Conservation (phyloP, 2,797 vertebrate species). For the Ataeniobius toweri region DNA sequence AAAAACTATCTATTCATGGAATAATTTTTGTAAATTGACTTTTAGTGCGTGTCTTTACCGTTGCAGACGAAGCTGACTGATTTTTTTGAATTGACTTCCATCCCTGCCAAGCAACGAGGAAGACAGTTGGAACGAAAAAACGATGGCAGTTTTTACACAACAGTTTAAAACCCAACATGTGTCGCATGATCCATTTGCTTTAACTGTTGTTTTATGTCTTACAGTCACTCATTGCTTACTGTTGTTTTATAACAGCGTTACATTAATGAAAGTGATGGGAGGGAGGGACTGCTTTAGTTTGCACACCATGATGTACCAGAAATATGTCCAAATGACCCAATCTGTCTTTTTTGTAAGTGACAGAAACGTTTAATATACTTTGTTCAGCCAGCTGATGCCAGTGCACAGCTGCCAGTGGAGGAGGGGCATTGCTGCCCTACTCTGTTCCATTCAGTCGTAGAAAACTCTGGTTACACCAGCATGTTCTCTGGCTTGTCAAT, state of each 20-base stretch:
- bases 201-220: not conserved
- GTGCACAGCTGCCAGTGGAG: not conserved
- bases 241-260: not conserved
- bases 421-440: not conserved
- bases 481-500: not conserved
- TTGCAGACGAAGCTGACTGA: not conserved
- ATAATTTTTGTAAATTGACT: conserved; percentile 32
- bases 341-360: not conserved
- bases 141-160: not conserved
- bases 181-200: not conserved
- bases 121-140: conserved; percentile 9
- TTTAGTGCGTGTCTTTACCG: conserved; percentile 23
- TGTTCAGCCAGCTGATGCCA: conserved; percentile 1
- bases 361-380: not conserved
- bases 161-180: not conserved
- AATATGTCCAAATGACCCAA: not conserved
- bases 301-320: not conserved
- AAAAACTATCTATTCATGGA: conserved; percentile 30
- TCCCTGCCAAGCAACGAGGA: conserved; percentile 28
- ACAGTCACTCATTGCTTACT: not conserved
- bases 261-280: not conserved
- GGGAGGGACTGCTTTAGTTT: not conserved
- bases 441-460: not conserved
- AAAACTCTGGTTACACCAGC: not conserved
- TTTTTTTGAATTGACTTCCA: conserved; percentile 26